Base-by-base conservation (phyloP, 2,888 invertebrate species). In the Dynastes hyllus region DNA sequence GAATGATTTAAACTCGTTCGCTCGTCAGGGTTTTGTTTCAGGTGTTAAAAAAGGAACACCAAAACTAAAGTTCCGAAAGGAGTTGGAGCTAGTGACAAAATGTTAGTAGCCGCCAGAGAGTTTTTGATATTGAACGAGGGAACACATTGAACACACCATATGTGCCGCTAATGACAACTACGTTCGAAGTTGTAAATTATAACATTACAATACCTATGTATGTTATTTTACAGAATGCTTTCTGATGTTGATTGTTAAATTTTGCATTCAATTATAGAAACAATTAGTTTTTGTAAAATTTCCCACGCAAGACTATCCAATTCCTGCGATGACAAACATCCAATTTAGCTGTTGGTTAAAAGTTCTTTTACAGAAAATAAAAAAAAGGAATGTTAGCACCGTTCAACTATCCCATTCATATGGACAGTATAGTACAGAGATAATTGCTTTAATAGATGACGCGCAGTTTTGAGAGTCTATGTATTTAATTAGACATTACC, bases 1-100 rank as follows among this genome's bases (percentile, higher is more conserved):
- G 81, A 83, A 81, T 79, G 77, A 77, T 73, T 79, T 77, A 71
- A 79, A 71, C 63, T 77, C 65, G 29, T 50, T 45, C 65, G 66
- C 32, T 69, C 53, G 40, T 55, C 50, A 65, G 40, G 76, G 76
- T 79, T 69, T 79, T 75, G 50, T 69, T 76, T 78, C 65, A 63
- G 66, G 73, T 32, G 65, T 45, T 67, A 32, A 67, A 67, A 67
- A 67, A 45, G 22, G n/a, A 63, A 29, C 67, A 11, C 50, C 27
- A 22, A 67, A n/a, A 8, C 9, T 32, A 13, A 63, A 63, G 13
- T 37, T 45, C 22, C 22, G 22, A 22, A 22, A 22, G 22, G 0
- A 22, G 22, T 22, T 22, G 22, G 1, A 22, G 22, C 22, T 22
- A 22, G 22, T 22, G 22, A 22, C 22, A 22, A 22, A 22, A 22